A percentile compares a stretch with the other conserved stretches of the same genome.
Conservation (phyloP, 1,140 invertebrate genomes). For the Tetraneura akinire region DNA sequence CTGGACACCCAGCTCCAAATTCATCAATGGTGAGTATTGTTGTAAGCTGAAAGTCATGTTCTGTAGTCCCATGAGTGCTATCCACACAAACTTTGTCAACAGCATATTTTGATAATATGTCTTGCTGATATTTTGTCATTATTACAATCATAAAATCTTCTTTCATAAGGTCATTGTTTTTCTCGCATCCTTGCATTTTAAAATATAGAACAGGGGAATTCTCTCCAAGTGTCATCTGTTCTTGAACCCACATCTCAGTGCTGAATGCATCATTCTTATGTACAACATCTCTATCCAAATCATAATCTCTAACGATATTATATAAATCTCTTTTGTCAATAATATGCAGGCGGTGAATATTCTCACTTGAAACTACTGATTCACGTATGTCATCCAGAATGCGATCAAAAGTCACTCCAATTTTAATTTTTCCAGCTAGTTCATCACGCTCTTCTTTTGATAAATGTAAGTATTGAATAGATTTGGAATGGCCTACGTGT, state of each 20-base stretch:
- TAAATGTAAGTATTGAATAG: too few relatives aligned
- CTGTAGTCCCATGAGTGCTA: constrained; percentile 11
- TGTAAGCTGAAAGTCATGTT: constrained; percentile 26
- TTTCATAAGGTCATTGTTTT: background rate
- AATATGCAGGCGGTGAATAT: background rate
- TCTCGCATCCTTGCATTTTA: constrained; percentile 12
- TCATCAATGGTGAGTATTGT: constrained; percentile 26
- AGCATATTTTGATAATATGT: constrained; percentile 18
- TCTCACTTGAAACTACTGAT: background rate
- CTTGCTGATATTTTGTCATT: background rate
- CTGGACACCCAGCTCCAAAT: constrained; percentile 19
- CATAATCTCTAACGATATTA: constrained; percentile 8
- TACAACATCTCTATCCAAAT: background rate
- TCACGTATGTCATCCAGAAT: background rate
- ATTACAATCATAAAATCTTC: constrained; percentile 19
- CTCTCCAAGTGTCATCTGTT: background rate
- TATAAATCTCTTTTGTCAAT: background rate
- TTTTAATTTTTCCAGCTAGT: background rate
- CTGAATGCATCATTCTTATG: background rate
- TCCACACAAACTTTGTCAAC: constrained; percentile 25
- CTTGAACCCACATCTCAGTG: background rate
- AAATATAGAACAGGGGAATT: constrained; percentile 1
- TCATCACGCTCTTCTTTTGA: too few relatives aligned
- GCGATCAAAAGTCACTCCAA: background rate
- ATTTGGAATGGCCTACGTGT: background rate